Evolutionary conservation across 2,113 vertebrate genomes (phyloP).

Genomic region (Beaufortia kweichowensis): DNA sequence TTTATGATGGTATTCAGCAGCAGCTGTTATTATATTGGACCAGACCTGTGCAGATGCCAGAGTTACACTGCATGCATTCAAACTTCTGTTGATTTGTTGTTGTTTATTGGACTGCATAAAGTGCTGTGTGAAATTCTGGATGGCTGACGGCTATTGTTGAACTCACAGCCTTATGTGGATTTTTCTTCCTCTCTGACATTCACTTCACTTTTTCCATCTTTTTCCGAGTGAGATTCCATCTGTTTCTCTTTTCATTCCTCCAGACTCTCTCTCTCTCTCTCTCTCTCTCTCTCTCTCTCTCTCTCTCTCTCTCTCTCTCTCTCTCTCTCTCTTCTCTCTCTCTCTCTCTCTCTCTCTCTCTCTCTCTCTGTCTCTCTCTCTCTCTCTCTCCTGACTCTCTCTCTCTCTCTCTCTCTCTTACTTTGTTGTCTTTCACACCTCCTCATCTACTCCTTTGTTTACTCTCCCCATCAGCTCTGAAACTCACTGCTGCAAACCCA

Average conservation of each 20-base stretch:
- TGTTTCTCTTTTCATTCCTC: not conserved
- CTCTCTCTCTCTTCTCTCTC: not conserved
- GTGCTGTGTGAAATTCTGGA: not conserved
- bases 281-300: not conserved
- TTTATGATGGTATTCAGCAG: not conserved
- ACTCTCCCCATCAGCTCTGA: not conserved
- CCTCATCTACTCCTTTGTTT: not conserved
- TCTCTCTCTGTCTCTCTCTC: not conserved
- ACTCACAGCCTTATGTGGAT: not conserved
- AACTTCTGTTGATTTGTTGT: not conserved
- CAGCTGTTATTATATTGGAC: not conserved
- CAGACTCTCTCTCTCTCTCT: not conserved
- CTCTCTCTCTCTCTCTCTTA: not conserved
- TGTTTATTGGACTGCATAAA: slow-evolving; percentile 27
- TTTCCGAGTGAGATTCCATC: slow-evolving; percentile 16
- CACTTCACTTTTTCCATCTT: slow-evolving; percentile 34
- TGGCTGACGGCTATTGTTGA: slow-evolving; percentile 27
- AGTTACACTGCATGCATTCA: not conserved
- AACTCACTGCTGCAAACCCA: too few relatives aligned
- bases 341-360: not conserved
- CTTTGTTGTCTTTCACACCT: not conserved
- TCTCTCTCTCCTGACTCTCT: not conserved
- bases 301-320: not conserved
- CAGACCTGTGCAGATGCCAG: not conserved
- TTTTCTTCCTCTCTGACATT: slow-evolving; percentile 27